Base-by-base conservation (phyloP, 2,113 vertebrate species). In the Zingel zingel region DNA sequence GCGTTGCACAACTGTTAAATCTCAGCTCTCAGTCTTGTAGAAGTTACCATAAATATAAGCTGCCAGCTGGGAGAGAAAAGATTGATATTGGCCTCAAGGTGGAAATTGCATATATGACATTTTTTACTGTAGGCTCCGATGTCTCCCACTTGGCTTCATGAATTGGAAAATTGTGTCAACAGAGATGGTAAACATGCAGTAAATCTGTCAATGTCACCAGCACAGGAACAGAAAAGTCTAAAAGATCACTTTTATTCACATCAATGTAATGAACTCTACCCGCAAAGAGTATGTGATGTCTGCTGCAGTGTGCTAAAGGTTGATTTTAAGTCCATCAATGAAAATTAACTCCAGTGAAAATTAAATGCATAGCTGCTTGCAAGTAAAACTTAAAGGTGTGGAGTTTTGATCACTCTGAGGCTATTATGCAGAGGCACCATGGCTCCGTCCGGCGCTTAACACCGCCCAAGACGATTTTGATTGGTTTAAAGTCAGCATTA, bases 41-140 rank as follows among this genome's bases (percentile, higher is more conserved):
- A 71, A 54, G 39, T 73, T n/a, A 53, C 19, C 36, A 18, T 84
- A 56, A 69, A 68, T 82, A 65, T 68, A 72, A 88, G 67, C 68
- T 74, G 78, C 61, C 62, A 71, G 23, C 15, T 53, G 81, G 80
- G 47, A 78, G 33, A 15, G 33, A 63, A 63, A 79, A 51, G 36
- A 79, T 50, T 50, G 27, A 81, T 86, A 81, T 47, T 78, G 67
- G 77, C 70, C 80, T 83, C 80, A 27, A 45, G 78, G 62, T 88
- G 74, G 66, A 81, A 56, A 64, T 83, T 54, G 53, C 14, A 73
- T 47, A 18, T 27, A 48, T 61, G 14, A 68, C 47, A 16, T 8
- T 33, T 70, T 77, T 85, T 63, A 77, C 39, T 33, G 30, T 50
- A 19, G 69, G 19, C 11, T 81, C 36, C 18, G 13, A 39, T 47